Percentiles rank a stretch among this genome's conserved stretches.
These are phyloP conservation scores for Halcyon smyrnensis DNA, from an alignment of 2,797 vertebrate genomes.

Conservation along the genomic window DNA sequence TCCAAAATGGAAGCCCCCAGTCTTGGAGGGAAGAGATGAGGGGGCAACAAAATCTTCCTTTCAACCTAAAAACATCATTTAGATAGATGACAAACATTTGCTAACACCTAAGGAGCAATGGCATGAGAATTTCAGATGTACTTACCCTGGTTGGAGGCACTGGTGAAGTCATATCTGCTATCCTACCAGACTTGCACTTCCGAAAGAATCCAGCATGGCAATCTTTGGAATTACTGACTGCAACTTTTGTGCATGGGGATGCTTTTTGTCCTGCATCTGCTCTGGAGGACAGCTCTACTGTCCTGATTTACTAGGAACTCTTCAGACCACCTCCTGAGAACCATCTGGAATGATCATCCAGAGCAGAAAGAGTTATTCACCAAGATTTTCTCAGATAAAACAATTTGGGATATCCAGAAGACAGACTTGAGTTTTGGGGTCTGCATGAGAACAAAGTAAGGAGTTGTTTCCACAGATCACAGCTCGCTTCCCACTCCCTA, in stretches of 20 bases:
- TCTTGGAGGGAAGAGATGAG: background rate
- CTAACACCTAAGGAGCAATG: background rate
- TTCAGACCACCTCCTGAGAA: background rate
- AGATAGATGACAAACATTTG: background rate
- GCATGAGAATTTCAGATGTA: background rate
- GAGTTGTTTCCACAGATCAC: background rate
- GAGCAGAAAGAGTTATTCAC: background rate
- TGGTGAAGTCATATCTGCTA: background rate
- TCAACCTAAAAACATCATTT: no score
- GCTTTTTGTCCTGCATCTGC: background rate
- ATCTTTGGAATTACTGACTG: no score
- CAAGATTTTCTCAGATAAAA: background rate
- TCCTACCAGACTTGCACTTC: no score
- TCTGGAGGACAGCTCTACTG: background rate
- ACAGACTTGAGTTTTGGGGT: background rate
- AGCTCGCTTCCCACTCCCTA: background rate
- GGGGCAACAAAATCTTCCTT: no score
- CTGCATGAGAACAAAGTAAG: fast-evolving
- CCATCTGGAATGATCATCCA: background rate
- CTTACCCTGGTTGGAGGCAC: background rate
- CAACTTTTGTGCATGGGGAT: no score
- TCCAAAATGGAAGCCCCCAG: background rate
- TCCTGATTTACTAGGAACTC: background rate
- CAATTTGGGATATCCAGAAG: background rate
- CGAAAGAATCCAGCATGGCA: no score